Conservation (phyloP, 2,888 invertebrate genomes). For the Megamerina dolium region DNA sequence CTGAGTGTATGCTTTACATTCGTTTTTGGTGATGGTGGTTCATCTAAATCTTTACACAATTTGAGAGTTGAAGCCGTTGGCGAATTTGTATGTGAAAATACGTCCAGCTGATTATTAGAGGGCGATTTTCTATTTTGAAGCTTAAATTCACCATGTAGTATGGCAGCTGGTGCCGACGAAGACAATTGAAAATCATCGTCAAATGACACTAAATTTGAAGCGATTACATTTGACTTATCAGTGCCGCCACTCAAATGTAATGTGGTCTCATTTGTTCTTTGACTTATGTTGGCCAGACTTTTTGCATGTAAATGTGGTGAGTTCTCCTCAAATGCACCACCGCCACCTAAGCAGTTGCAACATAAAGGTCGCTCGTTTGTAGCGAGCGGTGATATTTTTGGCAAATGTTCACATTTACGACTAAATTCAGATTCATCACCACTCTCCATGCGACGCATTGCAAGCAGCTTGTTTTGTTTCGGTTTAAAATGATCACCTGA, state of each 20-base stretch:
- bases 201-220: conserved; percentile 24
- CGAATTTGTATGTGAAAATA: conserved; percentile 23
- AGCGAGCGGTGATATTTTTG: conserved; percentile 51
- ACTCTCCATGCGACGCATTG: conserved; percentile 37
- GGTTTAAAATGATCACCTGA: conserved; percentile 12
- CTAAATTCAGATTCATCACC: conserved; percentile 34
- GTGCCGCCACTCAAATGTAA: not conserved
- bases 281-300: conserved; percentile 21
- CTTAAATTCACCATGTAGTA: conserved; percentile 30
- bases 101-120: conserved; percentile 3
- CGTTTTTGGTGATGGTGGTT: conserved; percentile 2
- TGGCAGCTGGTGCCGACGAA: conserved; percentile 36
- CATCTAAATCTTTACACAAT: conserved; percentile 30
- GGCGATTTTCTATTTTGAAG: conserved; percentile 9
- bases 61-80: conserved; percentile 35
- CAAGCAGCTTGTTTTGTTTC: conserved; percentile 20
- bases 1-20: not conserved
- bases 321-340: conserved; percentile 15
- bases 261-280: conserved; percentile 9
- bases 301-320: conserved; percentile 25
- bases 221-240: conserved; percentile 14
- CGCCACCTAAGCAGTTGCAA: conserved; percentile 35
- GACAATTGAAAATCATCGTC: conserved; percentile 37
- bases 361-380: conserved; percentile 48
- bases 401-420: conserved; percentile 31